Percentiles rank a stretch among this genome's conserved stretches.
Evolutionary conservation across 2,888 invertebrate species (phyloP).

Genomic region (Clusia tigrina): DNA sequence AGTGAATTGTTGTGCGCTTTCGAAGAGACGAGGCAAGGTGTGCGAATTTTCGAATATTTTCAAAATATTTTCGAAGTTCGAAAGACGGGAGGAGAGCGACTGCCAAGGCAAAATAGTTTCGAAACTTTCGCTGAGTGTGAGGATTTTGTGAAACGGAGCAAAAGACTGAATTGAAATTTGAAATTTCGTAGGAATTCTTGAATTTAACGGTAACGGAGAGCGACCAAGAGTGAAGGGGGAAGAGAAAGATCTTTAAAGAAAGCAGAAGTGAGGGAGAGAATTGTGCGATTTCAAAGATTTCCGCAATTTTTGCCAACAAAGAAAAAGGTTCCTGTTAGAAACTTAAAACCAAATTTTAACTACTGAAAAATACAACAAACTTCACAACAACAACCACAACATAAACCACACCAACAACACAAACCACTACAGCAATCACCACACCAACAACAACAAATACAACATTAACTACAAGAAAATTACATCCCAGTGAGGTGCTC

Average conservation of each 20-base stretch:
- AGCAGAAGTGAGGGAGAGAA: conserved; percentile 15
- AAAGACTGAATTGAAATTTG: no score
- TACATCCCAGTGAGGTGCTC: no score
- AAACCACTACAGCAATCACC: background rate
- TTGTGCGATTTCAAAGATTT: conserved; percentile 34
- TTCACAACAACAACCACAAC: background rate
- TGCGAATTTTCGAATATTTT: no score
- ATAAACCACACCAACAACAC: background rate
- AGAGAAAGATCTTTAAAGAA: conserved; percentile 16
- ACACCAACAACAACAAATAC: no score
- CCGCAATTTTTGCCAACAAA: conserved; percentile 17
- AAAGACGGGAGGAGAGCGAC: no score
- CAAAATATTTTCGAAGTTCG: no score
- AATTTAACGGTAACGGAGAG: background rate
- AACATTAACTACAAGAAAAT: no score
- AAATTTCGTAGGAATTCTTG: no score
- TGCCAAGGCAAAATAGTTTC: no score
- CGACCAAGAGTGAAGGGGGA: conserved; percentile 26
- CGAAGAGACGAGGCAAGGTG: background rate
- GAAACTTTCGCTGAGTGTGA: no score
- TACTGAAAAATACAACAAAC: background rate
- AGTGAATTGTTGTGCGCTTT: conserved; percentile 21
- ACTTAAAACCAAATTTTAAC: background rate
- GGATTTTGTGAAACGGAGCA: conserved; percentile 17
- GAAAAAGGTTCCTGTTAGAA: background rate